Base-by-base conservation (phyloP, 2,888 invertebrate species). In the Criorhina ranunculi region DNA sequence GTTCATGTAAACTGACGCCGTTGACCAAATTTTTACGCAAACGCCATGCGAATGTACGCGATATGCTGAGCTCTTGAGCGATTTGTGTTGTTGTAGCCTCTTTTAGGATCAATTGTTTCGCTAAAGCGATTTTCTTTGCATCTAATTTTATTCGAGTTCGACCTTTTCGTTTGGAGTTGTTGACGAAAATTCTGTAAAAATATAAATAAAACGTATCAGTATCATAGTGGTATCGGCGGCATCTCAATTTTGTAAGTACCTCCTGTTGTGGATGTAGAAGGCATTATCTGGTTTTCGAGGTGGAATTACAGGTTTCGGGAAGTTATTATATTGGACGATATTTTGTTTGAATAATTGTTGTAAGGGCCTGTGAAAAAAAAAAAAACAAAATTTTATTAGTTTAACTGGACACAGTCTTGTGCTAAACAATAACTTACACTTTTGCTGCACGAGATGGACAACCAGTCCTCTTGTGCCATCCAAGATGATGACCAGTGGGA, bases 391-490 rank as follows among this genome's bases (percentile, higher is more conserved):
- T 24, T 24, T 24, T 24, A 3, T 24, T 24, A 24, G 4, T 24
- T 24, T 24, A 24, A 8, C 49, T 24, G 3, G 6, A 12, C 7
- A 35, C 2, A 24, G 24, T 24, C 24, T 24, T 1, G 24, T 3
- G 24, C 4, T 24, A 4, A 24, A 3, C 15, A 2, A 55, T 31
- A n/a, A 81, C 89, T 88, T 51, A 91, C 90, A 91, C 90, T 88
- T 91, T 91, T 59, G 90, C 89, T 42, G 91, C 90, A 86, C 90
- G 90, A 29, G 91, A 91, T 5, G 91, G 91, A 44, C 91, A 91
- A 4, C 91, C 91, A 15, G 91, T 91, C 75, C 92, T 90, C 70
- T 91, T 91, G 69, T 91, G 91, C 91, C 91, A 91, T 35, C 92
- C 91, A 64, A 91, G 87, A 87, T 91, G 91, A 87, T 91, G 91